These are phyloP conservation scores for Scatophagus argus DNA, from an alignment of 2,113 vertebrate genomes.

Conservation along the genomic window DNA sequence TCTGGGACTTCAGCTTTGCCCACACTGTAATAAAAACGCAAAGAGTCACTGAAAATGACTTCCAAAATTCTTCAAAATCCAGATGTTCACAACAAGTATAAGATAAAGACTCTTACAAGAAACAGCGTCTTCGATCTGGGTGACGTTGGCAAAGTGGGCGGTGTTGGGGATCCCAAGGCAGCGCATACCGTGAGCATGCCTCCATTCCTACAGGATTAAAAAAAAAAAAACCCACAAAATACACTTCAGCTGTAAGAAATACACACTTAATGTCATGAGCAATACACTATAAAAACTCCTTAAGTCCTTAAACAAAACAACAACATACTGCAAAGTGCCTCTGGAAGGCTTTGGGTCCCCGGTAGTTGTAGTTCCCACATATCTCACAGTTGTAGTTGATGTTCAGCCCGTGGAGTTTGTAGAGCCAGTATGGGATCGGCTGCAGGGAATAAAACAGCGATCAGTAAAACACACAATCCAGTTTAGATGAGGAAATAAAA, in stretches of 20 bases:
- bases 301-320: background rate
- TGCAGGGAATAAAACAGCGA: conserved; percentile 63
- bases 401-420: conserved; percentile 96
- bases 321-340: conserved; percentile 79
- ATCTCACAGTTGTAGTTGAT: conserved; percentile 99
- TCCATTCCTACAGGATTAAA: conserved; percentile 97
- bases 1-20: conserved; percentile 98
- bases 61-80: background rate
- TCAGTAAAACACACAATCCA: background rate
- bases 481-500: background rate
- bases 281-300: background rate
- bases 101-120: conserved; percentile 86
- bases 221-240: background rate
- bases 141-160: conserved; percentile 97
- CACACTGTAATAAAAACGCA: conserved; percentile 86
- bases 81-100: too few relatives aligned
- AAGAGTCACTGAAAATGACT: background rate
- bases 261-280: background rate
- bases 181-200: conserved; percentile 97
- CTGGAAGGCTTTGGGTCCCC: conserved; percentile 98
- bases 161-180: conserved; percentile 98
- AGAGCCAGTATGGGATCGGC: conserved; percentile 98
- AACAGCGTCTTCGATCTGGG: conserved; percentile 98
- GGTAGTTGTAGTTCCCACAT: conserved; percentile 98
- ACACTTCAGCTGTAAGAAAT: background rate